A percentile compares a stretch with the other conserved stretches of the same genome.
Evolutionary conservation across 2,113 vertebrate genomes (phyloP).

Genomic region (Pseudois nayaur): DNA sequence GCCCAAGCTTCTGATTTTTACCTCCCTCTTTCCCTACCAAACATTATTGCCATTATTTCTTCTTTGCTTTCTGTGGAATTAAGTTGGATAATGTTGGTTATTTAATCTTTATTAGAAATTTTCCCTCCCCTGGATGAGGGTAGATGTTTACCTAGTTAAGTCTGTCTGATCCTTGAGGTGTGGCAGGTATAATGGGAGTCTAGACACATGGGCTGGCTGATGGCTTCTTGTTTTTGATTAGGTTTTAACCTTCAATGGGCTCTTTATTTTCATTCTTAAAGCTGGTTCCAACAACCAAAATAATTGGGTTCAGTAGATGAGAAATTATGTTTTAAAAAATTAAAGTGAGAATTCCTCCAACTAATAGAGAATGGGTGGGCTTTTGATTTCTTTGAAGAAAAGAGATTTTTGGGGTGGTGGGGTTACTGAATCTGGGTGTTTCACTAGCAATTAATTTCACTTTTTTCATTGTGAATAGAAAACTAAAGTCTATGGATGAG

Average conservation of each 20-base stretch:
- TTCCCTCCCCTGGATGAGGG: background rate
- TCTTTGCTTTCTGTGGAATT: background rate
- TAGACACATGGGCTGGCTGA: background rate
- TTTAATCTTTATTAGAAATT: background rate
- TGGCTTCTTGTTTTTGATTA: background rate
- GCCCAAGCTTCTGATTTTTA: background rate
- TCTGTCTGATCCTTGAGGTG: background rate
- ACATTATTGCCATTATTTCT: background rate
- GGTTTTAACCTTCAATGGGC: background rate
- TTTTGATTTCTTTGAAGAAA: conserved; percentile 38
- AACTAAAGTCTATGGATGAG: background rate
- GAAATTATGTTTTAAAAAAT: background rate
- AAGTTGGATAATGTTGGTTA: background rate
- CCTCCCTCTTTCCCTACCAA: background rate
- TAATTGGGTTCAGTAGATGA: background rate
- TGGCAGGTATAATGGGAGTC: background rate
- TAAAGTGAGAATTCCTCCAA: background rate
- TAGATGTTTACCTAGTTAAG: background rate
- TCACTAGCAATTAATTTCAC: background rate
- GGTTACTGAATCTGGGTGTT: background rate
- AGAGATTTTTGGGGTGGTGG: background rate
- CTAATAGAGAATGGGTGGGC: background rate
- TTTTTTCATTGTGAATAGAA: conserved; percentile 2
- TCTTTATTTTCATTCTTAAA: background rate
- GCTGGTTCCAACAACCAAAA: background rate